phyloP scores from a whole-genome alignment of 2,113 vertebrate species.

The Pteropus alecto region DNA sequence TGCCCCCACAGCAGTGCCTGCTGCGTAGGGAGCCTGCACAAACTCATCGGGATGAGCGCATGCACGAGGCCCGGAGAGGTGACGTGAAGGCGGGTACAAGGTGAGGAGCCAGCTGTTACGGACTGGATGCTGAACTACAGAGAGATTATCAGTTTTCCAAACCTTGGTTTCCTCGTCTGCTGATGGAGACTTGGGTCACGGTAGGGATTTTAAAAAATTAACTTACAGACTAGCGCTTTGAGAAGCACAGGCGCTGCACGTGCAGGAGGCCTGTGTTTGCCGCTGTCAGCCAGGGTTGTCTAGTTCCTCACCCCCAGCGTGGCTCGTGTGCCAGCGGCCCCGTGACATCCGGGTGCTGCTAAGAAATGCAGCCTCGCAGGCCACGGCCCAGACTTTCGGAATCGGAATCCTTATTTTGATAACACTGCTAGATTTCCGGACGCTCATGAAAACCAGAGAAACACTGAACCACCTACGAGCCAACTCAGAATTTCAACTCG shows the following conservation, averaged over 20 bases:
- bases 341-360: not conserved
- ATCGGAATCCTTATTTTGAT: not conserved
- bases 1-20: too few species aligned
- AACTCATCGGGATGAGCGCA: not conserved
- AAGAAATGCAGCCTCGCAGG: not conserved
- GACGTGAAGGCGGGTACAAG: too few species aligned
- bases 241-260: not conserved
- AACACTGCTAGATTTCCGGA: not conserved
- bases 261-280: not conserved
- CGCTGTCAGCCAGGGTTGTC: not conserved
- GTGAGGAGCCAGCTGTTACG: not conserved
- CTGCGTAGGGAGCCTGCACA: not conserved
- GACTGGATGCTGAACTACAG: not conserved
- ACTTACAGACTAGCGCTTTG: not conserved
- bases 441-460: not conserved
- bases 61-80: not conserved
- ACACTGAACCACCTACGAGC: not conserved
- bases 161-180: not conserved
- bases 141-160: not conserved
- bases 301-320: not conserved
- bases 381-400: not conserved
- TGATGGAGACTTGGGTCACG: not conserved
- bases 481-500: not conserved
- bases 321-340: not conserved
- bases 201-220: not conserved